These are phyloP conservation scores for Dyspetes luteomarginatus DNA, from an alignment of 2,888 invertebrate genomes.

Conservation along the genomic window DNA sequence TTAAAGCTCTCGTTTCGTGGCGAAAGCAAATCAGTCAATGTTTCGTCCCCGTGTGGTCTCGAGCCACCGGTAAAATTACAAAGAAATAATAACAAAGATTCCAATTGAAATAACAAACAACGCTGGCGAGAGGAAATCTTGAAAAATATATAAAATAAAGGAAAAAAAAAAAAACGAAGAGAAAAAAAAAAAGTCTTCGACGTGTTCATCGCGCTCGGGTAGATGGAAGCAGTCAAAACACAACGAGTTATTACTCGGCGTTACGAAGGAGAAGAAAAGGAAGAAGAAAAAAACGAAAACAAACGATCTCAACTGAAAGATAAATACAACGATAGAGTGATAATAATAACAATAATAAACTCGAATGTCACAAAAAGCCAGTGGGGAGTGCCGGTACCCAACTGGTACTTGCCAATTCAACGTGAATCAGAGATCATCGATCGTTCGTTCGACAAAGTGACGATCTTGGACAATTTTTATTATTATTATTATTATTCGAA, in stretches of 20 bases:
- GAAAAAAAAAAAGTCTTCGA: constrained; percentile 17
- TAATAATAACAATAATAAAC: constrained; percentile 41
- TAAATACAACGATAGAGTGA: constrained; percentile 26
- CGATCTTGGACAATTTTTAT: neutral
- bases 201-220: constrained; percentile 53
- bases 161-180: constrained; percentile 16
- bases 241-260: constrained; percentile 31
- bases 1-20: constrained; percentile 40
- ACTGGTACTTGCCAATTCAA: constrained; percentile 45
- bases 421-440: constrained; percentile 40
- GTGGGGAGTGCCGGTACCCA: constrained; percentile 35
- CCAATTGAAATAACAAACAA: neutral
- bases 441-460: constrained; percentile 8
- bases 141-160: neutral
- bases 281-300: neutral
- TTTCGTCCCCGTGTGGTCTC: constrained; percentile 18
- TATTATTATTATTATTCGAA: neutral
- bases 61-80: neutral
- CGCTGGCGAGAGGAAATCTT: too few relatives aligned
- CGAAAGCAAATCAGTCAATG: constrained; percentile 26
- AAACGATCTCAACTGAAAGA: neutral
- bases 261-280: constrained; percentile 32
- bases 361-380: constrained; percentile 6
- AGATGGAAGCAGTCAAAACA: constrained; percentile 56
- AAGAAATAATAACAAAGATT: neutral